These are phyloP conservation scores for Tachuris rubrigastra DNA, from an alignment of 2,113 vertebrate species.

Conservation along the genomic window DNA sequence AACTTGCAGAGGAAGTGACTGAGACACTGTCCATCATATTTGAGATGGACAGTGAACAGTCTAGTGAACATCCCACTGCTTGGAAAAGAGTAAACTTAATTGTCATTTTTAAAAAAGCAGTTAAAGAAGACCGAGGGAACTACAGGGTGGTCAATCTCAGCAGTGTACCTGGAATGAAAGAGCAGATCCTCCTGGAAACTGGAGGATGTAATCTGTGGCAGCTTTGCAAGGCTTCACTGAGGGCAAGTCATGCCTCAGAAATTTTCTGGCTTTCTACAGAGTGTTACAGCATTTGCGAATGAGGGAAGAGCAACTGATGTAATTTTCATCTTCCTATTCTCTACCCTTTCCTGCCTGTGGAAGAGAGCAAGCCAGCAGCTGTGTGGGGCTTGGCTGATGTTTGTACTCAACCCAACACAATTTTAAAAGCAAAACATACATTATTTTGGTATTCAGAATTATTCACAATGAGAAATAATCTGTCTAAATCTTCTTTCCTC, in stretches of 20 bases:
- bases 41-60: no score
- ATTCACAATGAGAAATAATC: background rate
- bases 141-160: fast-evolving
- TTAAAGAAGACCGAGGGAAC: background rate
- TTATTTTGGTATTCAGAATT: background rate
- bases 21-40: background rate
- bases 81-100: background rate
- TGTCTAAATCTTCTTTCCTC: background rate
- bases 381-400: background rate
- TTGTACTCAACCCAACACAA: background rate
- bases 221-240: background rate
- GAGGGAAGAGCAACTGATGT: background rate
- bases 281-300: no score
- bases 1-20: background rate
- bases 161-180: no score
- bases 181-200: background rate
- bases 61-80: background rate
- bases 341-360: background rate
- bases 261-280: background rate
- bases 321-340: background rate
- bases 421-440: background rate
- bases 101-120: background rate
- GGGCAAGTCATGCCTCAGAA: background rate
- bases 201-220: background rate
- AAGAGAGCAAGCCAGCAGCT: background rate